Base-by-base conservation (phyloP, 2,113 vertebrate species). In the Erinaceus europaeus region DNA sequence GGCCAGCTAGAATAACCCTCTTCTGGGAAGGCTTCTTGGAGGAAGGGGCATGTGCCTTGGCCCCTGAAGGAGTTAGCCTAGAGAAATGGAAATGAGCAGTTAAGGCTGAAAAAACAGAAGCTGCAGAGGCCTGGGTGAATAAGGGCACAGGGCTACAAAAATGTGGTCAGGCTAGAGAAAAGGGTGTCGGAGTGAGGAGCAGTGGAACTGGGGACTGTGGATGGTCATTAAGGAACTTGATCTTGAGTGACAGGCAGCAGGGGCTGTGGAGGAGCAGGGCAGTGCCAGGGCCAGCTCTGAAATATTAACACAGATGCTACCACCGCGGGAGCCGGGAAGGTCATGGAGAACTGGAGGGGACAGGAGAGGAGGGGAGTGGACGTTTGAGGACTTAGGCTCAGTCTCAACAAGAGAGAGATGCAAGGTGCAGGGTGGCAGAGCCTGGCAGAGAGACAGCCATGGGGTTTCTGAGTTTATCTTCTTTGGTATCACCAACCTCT, bases 1-100 rank as follows among this genome's bases (percentile, higher is more conserved):
- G 6, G 59, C 27, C 23, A 67, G 36, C 29, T 74, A 61, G 48
- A 6, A 36, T 42, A 18, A 23, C 38, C 55, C 1, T 4, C 34
- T 48, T 71, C 65, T 57, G 44, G 34, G 75, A 79, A 64, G 71
- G 27, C 76, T 83, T 84, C 75, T 34, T 90, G 27, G 50, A 84
- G 21, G 57, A 81, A 42, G 48, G 32, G 57, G 29, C n/a, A 6
- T 42, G 64, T 15, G 32, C 11, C 3, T 9, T 32, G 71, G 75
- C 42, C 72, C 64, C 71, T 69, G 50, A 74, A 53, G 38, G 8
- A 44, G 2, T 27, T 12, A 38, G 9, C 36, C 13, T 27, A 17
- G 57, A 29, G 48, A 90, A 64, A 93, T 44, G 75, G 65, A 82
- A 48, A 38, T 34, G 13, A 42, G 38, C 21, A 6, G 50, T 69